Conservation (phyloP, 1,140 invertebrate genomes). For the Physella acuta region DNA sequence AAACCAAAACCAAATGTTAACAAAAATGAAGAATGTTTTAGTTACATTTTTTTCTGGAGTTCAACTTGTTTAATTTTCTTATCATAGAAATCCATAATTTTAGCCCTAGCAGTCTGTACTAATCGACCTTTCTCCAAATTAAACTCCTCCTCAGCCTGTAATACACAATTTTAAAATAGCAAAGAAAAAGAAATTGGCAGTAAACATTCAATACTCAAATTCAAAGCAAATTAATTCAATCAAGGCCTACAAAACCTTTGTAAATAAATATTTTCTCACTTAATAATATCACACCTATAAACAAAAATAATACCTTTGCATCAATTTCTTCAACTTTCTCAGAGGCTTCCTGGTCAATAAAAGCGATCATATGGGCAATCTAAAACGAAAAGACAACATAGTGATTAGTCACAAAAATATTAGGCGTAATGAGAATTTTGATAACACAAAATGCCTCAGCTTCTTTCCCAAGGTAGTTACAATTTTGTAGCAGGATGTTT, state of each 20-base stretch:
- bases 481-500: neutral
- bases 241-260: no score
- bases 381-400: slow-evolving; percentile 61
- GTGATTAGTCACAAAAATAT: neutral
- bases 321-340: slow-evolving; percentile 99
- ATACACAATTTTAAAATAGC: no score
- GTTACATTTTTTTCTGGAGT: slow-evolving; percentile 97
- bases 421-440: neutral
- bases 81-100: slow-evolving; percentile 99
- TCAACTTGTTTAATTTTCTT: slow-evolving; percentile 99
- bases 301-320: slow-evolving; percentile 87
- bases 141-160: slow-evolving; percentile 95
- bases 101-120: slow-evolving; percentile 95
- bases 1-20: neutral
- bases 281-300: no score
- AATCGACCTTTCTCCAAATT: slow-evolving; percentile 98
- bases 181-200: neutral
- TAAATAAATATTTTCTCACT: no score
- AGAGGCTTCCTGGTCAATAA: slow-evolving; percentile 99
- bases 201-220: no score
- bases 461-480: neutral
- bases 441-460: neutral
- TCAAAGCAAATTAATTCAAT: no score
- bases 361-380: slow-evolving; percentile 99
- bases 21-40: no score